Conservation (phyloP, 2,888 invertebrate species). For the Chloromyia formosa region DNA sequence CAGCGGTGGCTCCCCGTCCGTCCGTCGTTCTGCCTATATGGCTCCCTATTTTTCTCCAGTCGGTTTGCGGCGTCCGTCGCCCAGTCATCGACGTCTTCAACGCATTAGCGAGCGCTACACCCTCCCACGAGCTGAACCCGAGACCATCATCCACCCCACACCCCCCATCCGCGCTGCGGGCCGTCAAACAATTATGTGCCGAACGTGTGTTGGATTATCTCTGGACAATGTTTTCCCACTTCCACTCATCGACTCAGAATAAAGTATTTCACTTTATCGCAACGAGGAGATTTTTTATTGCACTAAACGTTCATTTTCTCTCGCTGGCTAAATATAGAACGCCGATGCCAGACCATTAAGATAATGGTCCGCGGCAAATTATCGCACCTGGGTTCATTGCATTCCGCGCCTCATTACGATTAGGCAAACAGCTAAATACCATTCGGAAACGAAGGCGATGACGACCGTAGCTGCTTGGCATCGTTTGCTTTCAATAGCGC, state of each 20-base stretch:
- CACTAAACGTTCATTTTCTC: constrained; percentile 23
- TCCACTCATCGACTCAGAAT: constrained; percentile 19
- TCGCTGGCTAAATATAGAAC: constrained; percentile 22
- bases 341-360: constrained; percentile 30
- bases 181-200: neutral
- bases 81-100: too few relatives aligned
- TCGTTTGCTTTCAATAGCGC: neutral
- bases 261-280: constrained; percentile 28
- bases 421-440: neutral
- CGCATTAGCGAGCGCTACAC: neutral
- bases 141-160: neutral
- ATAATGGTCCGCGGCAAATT: constrained; percentile 8
- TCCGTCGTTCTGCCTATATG: neutral
- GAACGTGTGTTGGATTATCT: constrained; percentile 25
- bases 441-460: neutral
- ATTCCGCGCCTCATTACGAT: neutral
- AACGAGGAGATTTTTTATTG: constrained; percentile 28
- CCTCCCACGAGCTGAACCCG: neutral
- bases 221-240: constrained; percentile 19
- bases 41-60: neutral
- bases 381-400: constrained; percentile 28
- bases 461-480: neutral
- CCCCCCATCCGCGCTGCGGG: neutral
- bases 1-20: neutral
- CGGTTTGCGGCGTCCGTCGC: neutral